Percentiles rank a stretch among this genome's conserved stretches.
Conservation (phyloP, 2,888 invertebrate species). For the Oligia fasciuncula region DNA sequence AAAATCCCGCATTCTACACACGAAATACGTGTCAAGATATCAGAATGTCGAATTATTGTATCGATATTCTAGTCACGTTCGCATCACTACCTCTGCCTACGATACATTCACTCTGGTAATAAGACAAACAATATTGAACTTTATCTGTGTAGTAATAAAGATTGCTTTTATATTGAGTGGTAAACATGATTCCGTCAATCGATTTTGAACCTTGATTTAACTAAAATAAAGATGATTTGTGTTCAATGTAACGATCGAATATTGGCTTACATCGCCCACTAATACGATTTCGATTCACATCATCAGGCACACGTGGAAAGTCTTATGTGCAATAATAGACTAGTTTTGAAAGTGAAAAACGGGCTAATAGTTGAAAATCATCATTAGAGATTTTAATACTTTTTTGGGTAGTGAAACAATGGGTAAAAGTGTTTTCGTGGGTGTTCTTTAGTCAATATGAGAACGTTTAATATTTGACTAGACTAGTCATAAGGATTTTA, state of each 20-base stretch:
- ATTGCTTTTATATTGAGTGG: slow-evolving; percentile 22
- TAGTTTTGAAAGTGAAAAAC: slow-evolving; percentile 56
- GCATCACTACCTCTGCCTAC: slow-evolving; percentile 74
- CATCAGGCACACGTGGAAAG: slow-evolving; percentile 55
- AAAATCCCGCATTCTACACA: slow-evolving; percentile 74
- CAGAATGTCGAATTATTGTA: slow-evolving; percentile 70
- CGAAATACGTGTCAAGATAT: slow-evolving; percentile 77
- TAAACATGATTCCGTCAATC: slow-evolving; percentile 22
- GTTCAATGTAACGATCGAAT: slow-evolving; percentile 39
- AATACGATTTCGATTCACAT: slow-evolving; percentile 55
- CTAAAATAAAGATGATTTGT: slow-evolving; percentile 42
- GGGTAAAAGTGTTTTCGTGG: neutral
- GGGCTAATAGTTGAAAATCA: neutral
- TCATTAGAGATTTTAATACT: neutral
- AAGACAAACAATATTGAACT: slow-evolving; percentile 59
- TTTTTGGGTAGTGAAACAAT: neutral
- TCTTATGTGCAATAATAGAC: slow-evolving; percentile 56
- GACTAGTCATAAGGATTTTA: neutral
- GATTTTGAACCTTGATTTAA: slow-evolving; percentile 53
- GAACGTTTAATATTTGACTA: neutral
- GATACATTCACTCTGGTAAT: slow-evolving; percentile 50
- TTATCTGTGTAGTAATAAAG: slow-evolving; percentile 48
- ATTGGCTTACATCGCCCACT: slow-evolving; percentile 68
- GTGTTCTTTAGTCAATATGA: neutral
- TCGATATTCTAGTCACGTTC: slow-evolving; percentile 80